phyloP scores from a whole-genome alignment of 1,140 invertebrate species.

The Lordiphosa mommai region DNA sequence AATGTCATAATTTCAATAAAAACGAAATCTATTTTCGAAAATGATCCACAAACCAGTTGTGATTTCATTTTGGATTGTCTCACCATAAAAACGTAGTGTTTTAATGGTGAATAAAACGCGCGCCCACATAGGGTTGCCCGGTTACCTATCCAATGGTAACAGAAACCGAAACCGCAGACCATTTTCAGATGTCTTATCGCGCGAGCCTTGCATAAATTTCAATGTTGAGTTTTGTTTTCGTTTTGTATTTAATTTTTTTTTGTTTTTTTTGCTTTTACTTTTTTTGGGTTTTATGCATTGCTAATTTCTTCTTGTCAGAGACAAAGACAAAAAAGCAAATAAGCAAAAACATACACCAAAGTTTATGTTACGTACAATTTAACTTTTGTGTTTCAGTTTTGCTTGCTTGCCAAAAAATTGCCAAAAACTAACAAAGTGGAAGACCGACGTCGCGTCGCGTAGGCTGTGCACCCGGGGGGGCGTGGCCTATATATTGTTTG shows the following conservation, averaged over 20 bases:
- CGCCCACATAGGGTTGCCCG: constrained; percentile 31
- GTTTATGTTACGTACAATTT: constrained; percentile 61
- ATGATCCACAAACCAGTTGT: constrained; percentile 29
- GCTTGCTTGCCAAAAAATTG: constrained; percentile 35
- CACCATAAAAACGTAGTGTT: constrained; percentile 5
- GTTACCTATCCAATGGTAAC: neutral
- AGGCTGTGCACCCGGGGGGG: constrained; percentile 34
- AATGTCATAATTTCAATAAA: constrained; percentile 77
- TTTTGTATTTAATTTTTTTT: constrained; percentile 23
- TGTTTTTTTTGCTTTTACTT: constrained; percentile 23
- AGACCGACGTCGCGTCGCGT: constrained; percentile 28
- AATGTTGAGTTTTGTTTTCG: constrained; percentile 46
- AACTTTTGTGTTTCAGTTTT: constrained; percentile 53
- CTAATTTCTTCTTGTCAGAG: constrained; percentile 39
- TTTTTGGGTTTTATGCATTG: constrained; percentile 34
- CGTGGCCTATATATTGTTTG: constrained; percentile 30
- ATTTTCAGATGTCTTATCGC: constrained; percentile 56
- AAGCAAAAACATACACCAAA: constrained; percentile 34
- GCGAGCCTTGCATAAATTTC: constrained; percentile 62
- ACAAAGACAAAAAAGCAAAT: constrained; percentile 19
- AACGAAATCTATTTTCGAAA: constrained; percentile 67
- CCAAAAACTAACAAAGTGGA: constrained; percentile 57
- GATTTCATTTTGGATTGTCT: constrained; percentile 19
- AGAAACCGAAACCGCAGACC: constrained; percentile 6
- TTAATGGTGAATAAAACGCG: constrained; percentile 39